Evolutionary conservation across 2,797 vertebrate genomes (phyloP).

Genomic region (Acanthiza pusilla): DNA sequence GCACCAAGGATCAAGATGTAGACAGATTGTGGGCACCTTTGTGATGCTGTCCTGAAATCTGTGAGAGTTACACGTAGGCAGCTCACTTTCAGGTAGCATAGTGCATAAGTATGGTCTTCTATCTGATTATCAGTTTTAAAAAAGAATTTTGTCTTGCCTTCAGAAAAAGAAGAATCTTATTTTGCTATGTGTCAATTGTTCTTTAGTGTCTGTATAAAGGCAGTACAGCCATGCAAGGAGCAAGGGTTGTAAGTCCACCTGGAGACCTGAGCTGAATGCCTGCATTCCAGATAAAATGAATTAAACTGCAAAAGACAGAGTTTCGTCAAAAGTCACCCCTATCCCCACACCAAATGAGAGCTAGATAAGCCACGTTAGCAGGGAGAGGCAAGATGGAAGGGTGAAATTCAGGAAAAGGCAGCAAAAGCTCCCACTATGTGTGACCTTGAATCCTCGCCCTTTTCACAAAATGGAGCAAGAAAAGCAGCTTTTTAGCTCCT

Average conservation of each 20-base stretch:
- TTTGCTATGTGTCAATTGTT: neutral
- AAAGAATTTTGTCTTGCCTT: neutral
- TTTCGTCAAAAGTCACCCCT: neutral
- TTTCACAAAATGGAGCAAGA: constrained; percentile 10
- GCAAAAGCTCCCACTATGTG: neutral
- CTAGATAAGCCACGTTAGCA: neutral
- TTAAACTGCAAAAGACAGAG: neutral
- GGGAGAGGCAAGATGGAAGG: neutral
- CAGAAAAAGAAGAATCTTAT: neutral
- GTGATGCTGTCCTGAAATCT: neutral
- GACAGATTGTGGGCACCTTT: neutral
- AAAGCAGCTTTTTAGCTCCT: neutral
- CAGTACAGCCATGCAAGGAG: neutral
- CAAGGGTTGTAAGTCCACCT: neutral
- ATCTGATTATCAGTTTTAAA: neutral
- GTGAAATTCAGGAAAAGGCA: neutral
- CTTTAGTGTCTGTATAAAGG: neutral
- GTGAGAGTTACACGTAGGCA: neutral
- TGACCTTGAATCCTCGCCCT: constrained; percentile 24
- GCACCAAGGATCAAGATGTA: neutral
- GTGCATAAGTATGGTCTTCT: neutral
- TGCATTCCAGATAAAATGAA: neutral
- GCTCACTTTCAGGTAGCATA: neutral
- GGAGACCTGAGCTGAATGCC: neutral
- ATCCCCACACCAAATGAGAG: neutral